Conservation (phyloP, 1,140 invertebrate genomes). For the Hydropsyche tenuis region DNA sequence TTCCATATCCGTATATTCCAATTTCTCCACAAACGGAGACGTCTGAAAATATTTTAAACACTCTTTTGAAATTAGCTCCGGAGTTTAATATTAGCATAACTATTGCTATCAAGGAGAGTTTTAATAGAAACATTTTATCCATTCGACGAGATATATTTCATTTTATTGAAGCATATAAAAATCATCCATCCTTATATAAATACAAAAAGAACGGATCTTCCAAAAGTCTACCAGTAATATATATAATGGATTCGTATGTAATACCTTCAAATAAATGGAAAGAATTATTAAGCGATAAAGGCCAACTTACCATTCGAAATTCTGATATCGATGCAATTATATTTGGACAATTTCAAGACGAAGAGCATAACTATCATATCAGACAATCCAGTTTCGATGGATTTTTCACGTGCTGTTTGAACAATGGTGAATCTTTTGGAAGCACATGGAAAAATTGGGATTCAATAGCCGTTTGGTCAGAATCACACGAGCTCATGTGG, state of each 20-base stretch:
- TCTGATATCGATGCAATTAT: conserved; percentile 39
- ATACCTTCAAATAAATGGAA: conserved; percentile 42
- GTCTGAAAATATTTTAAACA: conserved; percentile 35
- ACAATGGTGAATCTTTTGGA: conserved; percentile 44
- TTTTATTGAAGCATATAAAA: conserved; percentile 40
- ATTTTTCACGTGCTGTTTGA: conserved; percentile 43
- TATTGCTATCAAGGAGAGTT: conserved; percentile 41
- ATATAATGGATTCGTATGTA: conserved; percentile 42
- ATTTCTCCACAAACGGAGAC: conserved; percentile 10
- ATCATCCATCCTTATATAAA: conserved; percentile 42
- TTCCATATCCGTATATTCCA: conserved; percentile 38
- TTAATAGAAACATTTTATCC: conserved; percentile 44
- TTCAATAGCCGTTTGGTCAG: conserved; percentile 37
- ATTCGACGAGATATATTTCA: conserved; percentile 40
- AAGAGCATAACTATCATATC: conserved; percentile 44
- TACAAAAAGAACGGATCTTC: conserved; percentile 13
- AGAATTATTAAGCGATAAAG: conserved; percentile 39
- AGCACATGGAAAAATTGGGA: conserved; percentile 49
- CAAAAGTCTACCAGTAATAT: conserved; percentile 36
- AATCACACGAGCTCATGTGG: conserved; percentile 41
- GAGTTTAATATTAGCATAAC: conserved; percentile 41
- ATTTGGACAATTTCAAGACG: conserved; percentile 43
- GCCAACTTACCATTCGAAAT: conserved; percentile 43
- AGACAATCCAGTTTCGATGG: conserved; percentile 45
- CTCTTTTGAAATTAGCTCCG: conserved; percentile 40